These are phyloP conservation scores for Spodoptera frugiperda DNA, from an alignment of 1,140 invertebrate genomes.

Conservation along the genomic window DNA sequence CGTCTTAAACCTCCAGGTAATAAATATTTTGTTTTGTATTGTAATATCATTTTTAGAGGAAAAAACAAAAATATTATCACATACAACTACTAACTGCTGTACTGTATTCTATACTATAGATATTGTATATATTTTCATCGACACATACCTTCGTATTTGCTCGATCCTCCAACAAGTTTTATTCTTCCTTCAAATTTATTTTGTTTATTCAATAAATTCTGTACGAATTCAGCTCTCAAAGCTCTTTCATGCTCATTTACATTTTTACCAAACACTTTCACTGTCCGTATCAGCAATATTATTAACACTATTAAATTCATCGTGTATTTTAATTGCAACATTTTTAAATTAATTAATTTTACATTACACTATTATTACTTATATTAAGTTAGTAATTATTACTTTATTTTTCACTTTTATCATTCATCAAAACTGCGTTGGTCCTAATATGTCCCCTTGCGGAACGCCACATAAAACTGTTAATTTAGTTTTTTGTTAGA, in stretches of 20 bases:
- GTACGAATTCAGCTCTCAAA: conserved; percentile 71
- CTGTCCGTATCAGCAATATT: conserved; percentile 51
- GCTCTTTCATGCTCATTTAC: conserved; percentile 68
- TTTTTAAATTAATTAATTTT: background rate
- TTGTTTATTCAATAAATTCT: conserved; percentile 86
- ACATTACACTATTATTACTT: background rate
- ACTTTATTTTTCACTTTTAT: too few relatives aligned
- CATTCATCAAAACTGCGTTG: background rate
- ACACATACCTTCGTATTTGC: conserved; percentile 91
- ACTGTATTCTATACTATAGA: too few relatives aligned
- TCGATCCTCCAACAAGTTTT: conserved; percentile 89
- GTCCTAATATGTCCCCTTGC: conserved; percentile 2
- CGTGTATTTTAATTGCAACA: conserved; percentile 8
- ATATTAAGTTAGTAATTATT: background rate
- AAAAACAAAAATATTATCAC: too few relatives aligned
- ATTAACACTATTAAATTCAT: conserved; percentile 44
- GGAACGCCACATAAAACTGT: background rate
- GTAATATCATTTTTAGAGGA: too few relatives aligned
- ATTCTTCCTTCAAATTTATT: conserved; percentile 91
- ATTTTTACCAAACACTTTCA: conserved; percentile 62
- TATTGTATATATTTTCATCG: too few relatives aligned
- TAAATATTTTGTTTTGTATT: too few relatives aligned
- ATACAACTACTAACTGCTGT: too few relatives aligned
- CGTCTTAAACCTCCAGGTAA: too few relatives aligned
- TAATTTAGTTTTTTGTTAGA: background rate